phyloP scores from a whole-genome alignment of 2,113 vertebrate species.

The Grallaria varia region DNA sequence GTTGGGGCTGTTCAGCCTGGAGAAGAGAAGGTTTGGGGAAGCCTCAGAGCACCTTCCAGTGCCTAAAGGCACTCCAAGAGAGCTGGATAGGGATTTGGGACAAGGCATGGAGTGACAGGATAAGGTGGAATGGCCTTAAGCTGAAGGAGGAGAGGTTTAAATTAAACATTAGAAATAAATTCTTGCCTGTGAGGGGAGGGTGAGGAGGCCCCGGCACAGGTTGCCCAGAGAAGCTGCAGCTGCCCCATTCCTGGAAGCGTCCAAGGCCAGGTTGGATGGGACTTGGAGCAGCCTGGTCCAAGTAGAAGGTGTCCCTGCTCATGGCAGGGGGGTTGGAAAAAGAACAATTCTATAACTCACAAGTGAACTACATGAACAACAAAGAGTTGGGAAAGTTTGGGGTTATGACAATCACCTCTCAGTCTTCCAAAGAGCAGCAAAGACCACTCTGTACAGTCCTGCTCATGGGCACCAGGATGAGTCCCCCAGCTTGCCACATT shows the following conservation, averaged over 20 bases:
- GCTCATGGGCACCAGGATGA: neutral
- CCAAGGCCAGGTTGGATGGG: rapidly evolving
- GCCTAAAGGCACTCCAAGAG: neutral
- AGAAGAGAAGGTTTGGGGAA: neutral
- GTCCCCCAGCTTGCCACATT: neutral
- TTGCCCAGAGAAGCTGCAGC: rapidly evolving
- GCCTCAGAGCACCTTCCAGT: neutral
- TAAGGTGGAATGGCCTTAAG: neutral
- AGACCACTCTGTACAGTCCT: neutral
- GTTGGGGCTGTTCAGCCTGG: rapidly evolving
- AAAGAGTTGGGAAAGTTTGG: neutral
- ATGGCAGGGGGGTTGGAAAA: rapidly evolving
- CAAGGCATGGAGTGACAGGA: neutral
- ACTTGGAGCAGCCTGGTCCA: neutral
- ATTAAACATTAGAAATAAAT: neutral
- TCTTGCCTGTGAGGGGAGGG: neutral
- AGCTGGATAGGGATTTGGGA: neutral
- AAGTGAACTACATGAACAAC: neutral
- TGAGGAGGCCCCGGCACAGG: neutral
- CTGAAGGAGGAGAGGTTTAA: neutral
- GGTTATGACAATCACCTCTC: neutral
- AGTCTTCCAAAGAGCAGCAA: neutral
- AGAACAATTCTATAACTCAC: neutral
- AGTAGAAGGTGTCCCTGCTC: neutral
- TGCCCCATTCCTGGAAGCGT: neutral